Conservation (phyloP, 1,140 invertebrate genomes). For the Lordiphosa mommai region DNA sequence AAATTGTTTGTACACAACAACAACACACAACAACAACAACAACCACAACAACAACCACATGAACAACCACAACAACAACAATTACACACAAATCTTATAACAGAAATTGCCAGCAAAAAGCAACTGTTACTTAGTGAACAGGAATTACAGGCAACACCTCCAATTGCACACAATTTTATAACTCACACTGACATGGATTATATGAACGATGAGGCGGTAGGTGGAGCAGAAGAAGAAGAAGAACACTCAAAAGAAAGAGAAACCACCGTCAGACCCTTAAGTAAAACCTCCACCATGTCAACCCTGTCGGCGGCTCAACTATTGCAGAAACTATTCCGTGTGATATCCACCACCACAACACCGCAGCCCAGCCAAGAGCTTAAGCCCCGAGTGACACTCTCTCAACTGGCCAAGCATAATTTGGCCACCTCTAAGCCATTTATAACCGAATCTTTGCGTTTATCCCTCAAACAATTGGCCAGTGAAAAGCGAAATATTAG, state of each 20-base stretch:
- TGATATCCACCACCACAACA: slow-evolving; percentile 41
- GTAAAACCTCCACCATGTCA: slow-evolving; percentile 33
- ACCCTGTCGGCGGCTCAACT: slow-evolving; percentile 39
- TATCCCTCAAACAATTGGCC: slow-evolving; percentile 48
- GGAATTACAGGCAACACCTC: slow-evolving; percentile 2
- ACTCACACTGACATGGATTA: slow-evolving; percentile 34
- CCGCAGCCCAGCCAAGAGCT: too few species aligned
- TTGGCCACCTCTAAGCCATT: slow-evolving; percentile 54
- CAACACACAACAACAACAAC: not conserved
- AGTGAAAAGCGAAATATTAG: slow-evolving; percentile 10
- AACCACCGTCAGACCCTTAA: slow-evolving; percentile 3
- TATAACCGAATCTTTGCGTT: slow-evolving; percentile 44
- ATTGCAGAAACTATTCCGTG: slow-evolving; percentile 34
- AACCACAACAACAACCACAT: slow-evolving; percentile 2
- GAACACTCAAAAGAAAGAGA: too few species aligned
- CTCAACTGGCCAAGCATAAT: slow-evolving; percentile 50
- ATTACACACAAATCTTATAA: not conserved
- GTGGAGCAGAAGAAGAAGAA: not conserved
- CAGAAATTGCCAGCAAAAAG: not conserved
- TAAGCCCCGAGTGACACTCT: slow-evolving; percentile 22
- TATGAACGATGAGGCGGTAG: slow-evolving; percentile 32
- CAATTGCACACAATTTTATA: slow-evolving; percentile 16
- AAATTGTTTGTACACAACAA: slow-evolving; percentile 2
- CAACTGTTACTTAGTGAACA: slow-evolving; percentile 10
- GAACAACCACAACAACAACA: not conserved